Base-by-base conservation (phyloP, 2,797 vertebrate species). In the Lutjanus argentimaculatus region DNA sequence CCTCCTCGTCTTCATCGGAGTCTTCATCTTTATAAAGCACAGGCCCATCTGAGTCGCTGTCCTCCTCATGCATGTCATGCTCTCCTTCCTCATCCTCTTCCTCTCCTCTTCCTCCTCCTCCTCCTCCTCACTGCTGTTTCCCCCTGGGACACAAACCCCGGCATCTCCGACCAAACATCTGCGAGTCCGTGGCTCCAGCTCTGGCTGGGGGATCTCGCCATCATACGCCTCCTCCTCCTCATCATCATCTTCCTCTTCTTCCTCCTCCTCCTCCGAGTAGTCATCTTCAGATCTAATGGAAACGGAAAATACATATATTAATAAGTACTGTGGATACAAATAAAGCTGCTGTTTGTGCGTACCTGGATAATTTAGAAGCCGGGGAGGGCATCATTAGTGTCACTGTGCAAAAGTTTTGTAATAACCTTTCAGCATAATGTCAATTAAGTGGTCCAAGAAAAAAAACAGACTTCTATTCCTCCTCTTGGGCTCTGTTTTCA, bases 41-140 rank as follows among this genome's bases (percentile, higher is more conserved):
- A 1, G 98, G 97, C 12, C 98, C 97, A 9, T 99, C 99, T 0
- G 97, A 99, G 92, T 99, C 99, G 0, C 97, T 99, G 80, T 97
- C 97, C 19, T 97, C 96, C 36, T 90, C 92, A 0, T 93, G 96
- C 69, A 91, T 87, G 75, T 95, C 95, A 48, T 95, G 95, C 65
- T 95, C 95, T 16, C 92, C 94, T 30, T 94, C 95, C 0, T 96
- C 95, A 0, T 94, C 91, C 1, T 91, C 91, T 0, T 91, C 91
- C 16, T 95, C 96, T 91, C 91, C 16, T 95, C 96, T 16, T 61
- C 58, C 2, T 61, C 36, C 0, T 96, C 95, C 4, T 93, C 96
- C 0, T 96, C 96, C 15, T 95, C 94, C 8, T 95, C 93, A 0
- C 96, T 97, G 77, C 97, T 94, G 62, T 96, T 96, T 21, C 95